Evolutionary conservation across 64 coral and sea anemone genomes (phyloP).

Genomic region (Astreopora myriophthalma): DNA sequence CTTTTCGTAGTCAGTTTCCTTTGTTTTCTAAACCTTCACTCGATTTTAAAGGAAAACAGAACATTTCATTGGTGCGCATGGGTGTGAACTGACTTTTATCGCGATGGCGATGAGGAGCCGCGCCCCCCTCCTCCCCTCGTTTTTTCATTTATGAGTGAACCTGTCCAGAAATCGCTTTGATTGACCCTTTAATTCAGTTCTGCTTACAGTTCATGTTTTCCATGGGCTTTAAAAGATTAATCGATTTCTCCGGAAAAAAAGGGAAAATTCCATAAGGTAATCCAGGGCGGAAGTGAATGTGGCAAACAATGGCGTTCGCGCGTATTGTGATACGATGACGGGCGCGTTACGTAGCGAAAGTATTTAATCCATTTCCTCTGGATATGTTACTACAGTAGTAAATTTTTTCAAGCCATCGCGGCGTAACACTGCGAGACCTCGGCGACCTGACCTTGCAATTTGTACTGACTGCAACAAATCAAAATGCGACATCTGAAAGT

Average conservation of each 20-base stretch:
- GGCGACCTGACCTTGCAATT: neutral
- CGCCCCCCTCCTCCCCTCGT: too few species aligned
- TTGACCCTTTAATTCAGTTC: neutral
- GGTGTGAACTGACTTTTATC: neutral
- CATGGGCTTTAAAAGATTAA: neutral
- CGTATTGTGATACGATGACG: slow-evolving; percentile 20
- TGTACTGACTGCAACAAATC: neutral
- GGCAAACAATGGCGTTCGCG: neutral
- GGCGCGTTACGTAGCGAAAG: slow-evolving; percentile 24
- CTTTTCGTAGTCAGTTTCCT: neutral
- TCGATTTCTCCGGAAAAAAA: neutral
- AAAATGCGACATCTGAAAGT: slow-evolving; percentile 17
- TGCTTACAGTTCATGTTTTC: neutral
- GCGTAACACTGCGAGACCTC: slow-evolving; percentile 11
- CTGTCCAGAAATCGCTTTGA: neutral
- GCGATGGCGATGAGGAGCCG: too few species aligned
- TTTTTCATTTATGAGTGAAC: neutral
- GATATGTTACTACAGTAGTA: neutral
- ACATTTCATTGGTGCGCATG: neutral
- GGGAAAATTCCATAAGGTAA: neutral
- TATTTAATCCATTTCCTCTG: slow-evolving; percentile 57
- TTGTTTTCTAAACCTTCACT: neutral
- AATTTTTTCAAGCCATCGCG: neutral
- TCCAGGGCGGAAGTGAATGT: slow-evolving; percentile 1
- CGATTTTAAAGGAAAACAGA: neutral